phyloP scores from a whole-genome alignment of 2,113 vertebrate genomes.

The Trichechus manatus region DNA sequence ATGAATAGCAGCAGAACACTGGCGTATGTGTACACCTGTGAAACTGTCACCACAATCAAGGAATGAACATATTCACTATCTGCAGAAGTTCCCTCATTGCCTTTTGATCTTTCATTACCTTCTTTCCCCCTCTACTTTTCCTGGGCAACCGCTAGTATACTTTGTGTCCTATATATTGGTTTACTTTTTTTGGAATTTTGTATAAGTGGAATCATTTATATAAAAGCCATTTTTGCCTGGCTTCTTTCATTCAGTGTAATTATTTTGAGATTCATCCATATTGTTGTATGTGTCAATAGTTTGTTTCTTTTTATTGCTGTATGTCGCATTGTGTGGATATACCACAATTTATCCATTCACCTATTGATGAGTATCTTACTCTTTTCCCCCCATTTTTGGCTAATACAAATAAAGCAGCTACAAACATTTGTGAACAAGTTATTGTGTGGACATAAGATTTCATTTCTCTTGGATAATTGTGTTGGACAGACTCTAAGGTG shows the following conservation, averaged over 20 bases:
- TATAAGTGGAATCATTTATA: neutral
- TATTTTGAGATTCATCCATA: neutral
- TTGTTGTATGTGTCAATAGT: neutral
- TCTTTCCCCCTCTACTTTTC: neutral
- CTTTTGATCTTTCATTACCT: neutral
- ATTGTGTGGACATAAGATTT: slow-evolving; percentile 25
- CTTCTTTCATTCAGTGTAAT: neutral
- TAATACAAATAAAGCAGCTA: slow-evolving; percentile 42
- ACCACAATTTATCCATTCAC: neutral
- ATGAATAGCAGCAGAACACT: no score
- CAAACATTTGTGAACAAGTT: neutral
- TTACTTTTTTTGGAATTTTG: slow-evolving; percentile 54
- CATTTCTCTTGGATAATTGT: slow-evolving; percentile 30
- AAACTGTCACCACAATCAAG: neutral
- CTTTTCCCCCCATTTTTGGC: neutral
- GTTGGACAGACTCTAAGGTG: neutral
- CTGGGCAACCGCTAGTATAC: neutral
- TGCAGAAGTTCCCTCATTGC: neutral
- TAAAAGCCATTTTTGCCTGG: neutral
- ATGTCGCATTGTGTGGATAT: neutral
- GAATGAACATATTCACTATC: slow-evolving; percentile 14
- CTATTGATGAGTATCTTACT: slow-evolving; percentile 3
- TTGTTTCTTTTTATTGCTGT: slow-evolving; percentile 36
- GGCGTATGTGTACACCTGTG: neutral
- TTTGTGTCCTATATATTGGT: slow-evolving; percentile 30